Conservation (phyloP, 2,113 vertebrate genomes). For the Esox niger region DNA sequence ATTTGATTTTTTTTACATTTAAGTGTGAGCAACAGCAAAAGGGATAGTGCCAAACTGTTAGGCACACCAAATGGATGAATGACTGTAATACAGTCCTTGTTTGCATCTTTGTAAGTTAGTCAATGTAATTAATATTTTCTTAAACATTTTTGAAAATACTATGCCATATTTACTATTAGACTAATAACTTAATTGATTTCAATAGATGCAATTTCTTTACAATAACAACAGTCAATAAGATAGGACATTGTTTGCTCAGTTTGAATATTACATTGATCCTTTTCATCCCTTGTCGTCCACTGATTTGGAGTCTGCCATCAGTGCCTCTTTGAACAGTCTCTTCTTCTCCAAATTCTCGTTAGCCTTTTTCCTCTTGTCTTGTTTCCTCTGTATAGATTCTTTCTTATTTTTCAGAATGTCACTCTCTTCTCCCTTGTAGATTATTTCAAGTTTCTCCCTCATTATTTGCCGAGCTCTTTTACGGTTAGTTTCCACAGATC, state of each 20-base stretch:
- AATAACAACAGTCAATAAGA: background rate
- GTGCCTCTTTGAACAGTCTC: slow-evolving; percentile 76
- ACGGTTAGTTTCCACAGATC: slow-evolving; percentile 86
- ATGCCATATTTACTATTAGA: background rate
- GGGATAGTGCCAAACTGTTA: slow-evolving; percentile 40
- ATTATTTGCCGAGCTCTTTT: slow-evolving; percentile 87
- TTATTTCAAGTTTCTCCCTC: slow-evolving; percentile 84
- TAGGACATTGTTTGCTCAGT: background rate
- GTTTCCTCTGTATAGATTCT: slow-evolving; percentile 77
- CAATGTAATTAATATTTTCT: slow-evolving; percentile 74
- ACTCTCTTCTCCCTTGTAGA: slow-evolving; percentile 83
- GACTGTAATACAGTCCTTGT: slow-evolving; percentile 68
- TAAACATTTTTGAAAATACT: slow-evolving; percentile 8
- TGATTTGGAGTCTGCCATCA: slow-evolving; percentile 49
- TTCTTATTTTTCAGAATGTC: slow-evolving; percentile 74
- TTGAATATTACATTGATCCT: background rate
- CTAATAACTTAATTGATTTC: background rate
- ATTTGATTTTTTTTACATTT: background rate
- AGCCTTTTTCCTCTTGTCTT: slow-evolving; percentile 79
- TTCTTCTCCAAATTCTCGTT: slow-evolving; percentile 87
- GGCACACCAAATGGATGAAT: slow-evolving; percentile 53
- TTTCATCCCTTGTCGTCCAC: slow-evolving; percentile 39
- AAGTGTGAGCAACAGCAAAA: background rate
- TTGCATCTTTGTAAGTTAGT: slow-evolving; percentile 86
- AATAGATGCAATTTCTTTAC: background rate